Percentiles rank a stretch among this genome's conserved stretches.
Conservation (phyloP, 2,797 vertebrate species). For the Notamacropus eugenii region DNA sequence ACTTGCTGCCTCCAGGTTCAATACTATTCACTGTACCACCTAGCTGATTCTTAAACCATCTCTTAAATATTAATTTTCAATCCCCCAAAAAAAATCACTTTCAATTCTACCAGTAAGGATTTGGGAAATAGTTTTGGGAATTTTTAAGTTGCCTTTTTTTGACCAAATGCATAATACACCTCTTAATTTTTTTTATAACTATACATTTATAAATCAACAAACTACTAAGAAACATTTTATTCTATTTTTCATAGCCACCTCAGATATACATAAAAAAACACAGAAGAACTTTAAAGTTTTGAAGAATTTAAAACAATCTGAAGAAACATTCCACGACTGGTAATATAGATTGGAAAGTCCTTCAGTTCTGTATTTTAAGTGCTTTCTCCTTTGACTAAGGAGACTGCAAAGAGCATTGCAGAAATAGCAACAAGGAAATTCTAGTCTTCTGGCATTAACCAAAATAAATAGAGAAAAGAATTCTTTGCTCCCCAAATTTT, state of each 20-base stretch:
- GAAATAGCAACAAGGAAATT: slow-evolving; percentile 11
- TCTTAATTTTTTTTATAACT: slow-evolving; percentile 6
- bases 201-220: background rate
- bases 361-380: background rate
- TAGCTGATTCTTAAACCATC: background rate
- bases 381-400: slow-evolving; percentile 4
- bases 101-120: slow-evolving; percentile 2
- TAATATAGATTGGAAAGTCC: background rate
- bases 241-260: background rate
- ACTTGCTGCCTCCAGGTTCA: slow-evolving; percentile 5
- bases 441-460: background rate
- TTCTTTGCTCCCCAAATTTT: slow-evolving; percentile 16
- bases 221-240: background rate
- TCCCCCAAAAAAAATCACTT: background rate
- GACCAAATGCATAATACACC: background rate
- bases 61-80: slow-evolving; percentile 13
- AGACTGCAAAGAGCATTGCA: background rate
- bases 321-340: background rate
- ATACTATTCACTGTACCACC: background rate
- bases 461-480: slow-evolving; percentile 11
- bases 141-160: background rate
- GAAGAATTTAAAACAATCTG: background rate
- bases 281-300: background rate
- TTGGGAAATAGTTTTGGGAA: background rate
- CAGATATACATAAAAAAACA: background rate